Evolutionary conservation across 2,113 vertebrate species (phyloP).

Genomic region (Tachycineta bicolor): DNA sequence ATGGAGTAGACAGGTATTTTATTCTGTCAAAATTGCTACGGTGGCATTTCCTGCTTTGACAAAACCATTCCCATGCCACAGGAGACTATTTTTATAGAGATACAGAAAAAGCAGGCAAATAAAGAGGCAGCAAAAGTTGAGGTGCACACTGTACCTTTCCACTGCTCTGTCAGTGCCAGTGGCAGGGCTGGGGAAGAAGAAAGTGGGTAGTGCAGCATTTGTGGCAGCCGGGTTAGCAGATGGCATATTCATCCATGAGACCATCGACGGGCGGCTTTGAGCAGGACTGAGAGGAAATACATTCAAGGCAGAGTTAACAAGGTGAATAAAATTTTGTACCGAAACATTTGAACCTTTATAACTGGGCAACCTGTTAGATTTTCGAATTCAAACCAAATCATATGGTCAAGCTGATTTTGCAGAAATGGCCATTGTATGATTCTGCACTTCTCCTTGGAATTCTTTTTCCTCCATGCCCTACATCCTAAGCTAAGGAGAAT

Average conservation of each 20-base stretch:
- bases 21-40: background rate
- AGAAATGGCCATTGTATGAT: background rate
- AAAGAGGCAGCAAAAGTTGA: background rate
- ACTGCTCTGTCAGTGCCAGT: constrained; percentile 42
- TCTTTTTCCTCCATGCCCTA: background rate
- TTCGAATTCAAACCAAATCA: background rate
- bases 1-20: background rate
- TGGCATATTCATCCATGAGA: constrained; percentile 77
- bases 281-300: constrained; percentile 43
- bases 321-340: background rate
- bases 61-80: background rate
- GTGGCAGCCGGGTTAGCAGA: background rate
- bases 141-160: constrained; percentile 64
- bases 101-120: background rate
- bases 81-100: background rate
- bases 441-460: background rate
- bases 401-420: background rate
- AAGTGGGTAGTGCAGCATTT: constrained; percentile 12
- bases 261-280: constrained; percentile 71
- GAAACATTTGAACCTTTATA: background rate
- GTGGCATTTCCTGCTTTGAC: background rate
- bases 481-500: background rate
- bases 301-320: constrained; percentile 2
- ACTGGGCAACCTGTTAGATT: background rate
- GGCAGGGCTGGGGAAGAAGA: constrained; percentile 17